Conservation (phyloP, 1,140 invertebrate genomes). For the Ectropis grisescens region DNA sequence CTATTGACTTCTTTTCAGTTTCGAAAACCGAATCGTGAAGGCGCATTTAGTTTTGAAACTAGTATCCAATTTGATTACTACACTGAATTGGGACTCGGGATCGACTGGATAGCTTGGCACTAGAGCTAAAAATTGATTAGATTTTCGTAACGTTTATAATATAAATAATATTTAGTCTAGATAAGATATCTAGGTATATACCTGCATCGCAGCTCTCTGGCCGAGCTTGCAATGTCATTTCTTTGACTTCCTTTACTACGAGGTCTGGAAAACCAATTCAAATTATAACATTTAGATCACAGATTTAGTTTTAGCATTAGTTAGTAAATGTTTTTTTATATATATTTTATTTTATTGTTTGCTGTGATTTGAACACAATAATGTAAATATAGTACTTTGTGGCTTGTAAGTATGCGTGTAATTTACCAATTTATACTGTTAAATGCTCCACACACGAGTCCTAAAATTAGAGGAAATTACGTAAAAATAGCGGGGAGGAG, state of each 20-base stretch:
- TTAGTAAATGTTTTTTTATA: too few relatives aligned
- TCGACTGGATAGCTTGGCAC: conserved; percentile 10
- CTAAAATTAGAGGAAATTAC: too few relatives aligned
- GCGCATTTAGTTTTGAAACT: conserved; percentile 24
- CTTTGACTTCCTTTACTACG: conserved; percentile 17
- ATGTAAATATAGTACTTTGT: too few relatives aligned
- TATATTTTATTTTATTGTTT: too few relatives aligned
- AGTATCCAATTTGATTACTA: conserved; percentile 32
- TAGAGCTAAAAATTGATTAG: conserved; percentile 17
- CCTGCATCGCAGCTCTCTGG: conserved; percentile 23
- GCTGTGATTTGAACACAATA: too few relatives aligned
- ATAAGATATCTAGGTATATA: conserved; percentile 3
- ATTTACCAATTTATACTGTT: too few relatives aligned
- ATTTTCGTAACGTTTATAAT: neutral
- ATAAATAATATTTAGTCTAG: neutral
- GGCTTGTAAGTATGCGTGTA: too few relatives aligned
- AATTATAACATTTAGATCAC: too few relatives aligned
- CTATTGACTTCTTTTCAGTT: conserved; percentile 33
- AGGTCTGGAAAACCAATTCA: too few relatives aligned
- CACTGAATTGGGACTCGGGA: conserved; percentile 32
- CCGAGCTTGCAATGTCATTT: conserved; percentile 20
- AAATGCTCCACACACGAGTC: too few relatives aligned
- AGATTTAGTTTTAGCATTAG: too few relatives aligned
- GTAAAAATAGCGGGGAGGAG: too few relatives aligned
- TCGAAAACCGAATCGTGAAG: conserved; percentile 29